Conservation (phyloP, 2,888 invertebrate species). For the Amiota communis region DNA sequence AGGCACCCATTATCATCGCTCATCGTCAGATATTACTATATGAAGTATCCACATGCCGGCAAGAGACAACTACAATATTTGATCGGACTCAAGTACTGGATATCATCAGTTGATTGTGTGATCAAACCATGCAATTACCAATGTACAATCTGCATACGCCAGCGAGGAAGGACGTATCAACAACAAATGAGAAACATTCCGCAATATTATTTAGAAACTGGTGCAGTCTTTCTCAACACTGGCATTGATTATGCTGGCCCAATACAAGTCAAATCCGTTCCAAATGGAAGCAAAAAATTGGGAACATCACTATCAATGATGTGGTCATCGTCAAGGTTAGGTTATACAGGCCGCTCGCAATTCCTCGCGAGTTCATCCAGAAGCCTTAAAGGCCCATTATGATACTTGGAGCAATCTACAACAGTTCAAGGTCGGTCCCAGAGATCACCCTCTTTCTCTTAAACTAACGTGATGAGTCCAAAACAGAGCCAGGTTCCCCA, state of each 20-base stretch:
- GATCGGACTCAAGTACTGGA: conserved; percentile 37
- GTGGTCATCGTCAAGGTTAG: not conserved
- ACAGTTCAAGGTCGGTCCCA: no score
- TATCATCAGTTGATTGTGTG: conserved; percentile 30
- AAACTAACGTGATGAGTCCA: no score
- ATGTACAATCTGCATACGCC: conserved; percentile 39
- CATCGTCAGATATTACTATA: conserved; percentile 40
- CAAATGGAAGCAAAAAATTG: not conserved
- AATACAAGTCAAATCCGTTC: conserved; percentile 38
- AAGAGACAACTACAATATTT: conserved; percentile 41
- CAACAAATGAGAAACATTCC: conserved; percentile 50
- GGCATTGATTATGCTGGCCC: conserved; percentile 51
- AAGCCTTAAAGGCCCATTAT: no score
- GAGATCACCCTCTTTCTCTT: no score
- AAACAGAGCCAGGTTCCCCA: no score
- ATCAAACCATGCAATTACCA: conserved; percentile 39
- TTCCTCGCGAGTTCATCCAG: no score
- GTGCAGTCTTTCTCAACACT: no score
- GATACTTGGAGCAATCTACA: no score
- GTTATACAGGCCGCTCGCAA: no score
- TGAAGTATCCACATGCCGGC: conserved; percentile 42
- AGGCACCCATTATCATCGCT: conserved; percentile 33
- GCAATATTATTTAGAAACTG: conserved; percentile 35
- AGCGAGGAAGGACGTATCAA: no score
- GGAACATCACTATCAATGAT: not conserved